Evolutionary conservation across 2,113 vertebrate species (phyloP), one percentile per base, ranked within the genome.

Genomic region (Myrmecobius fasciatus): DNA sequence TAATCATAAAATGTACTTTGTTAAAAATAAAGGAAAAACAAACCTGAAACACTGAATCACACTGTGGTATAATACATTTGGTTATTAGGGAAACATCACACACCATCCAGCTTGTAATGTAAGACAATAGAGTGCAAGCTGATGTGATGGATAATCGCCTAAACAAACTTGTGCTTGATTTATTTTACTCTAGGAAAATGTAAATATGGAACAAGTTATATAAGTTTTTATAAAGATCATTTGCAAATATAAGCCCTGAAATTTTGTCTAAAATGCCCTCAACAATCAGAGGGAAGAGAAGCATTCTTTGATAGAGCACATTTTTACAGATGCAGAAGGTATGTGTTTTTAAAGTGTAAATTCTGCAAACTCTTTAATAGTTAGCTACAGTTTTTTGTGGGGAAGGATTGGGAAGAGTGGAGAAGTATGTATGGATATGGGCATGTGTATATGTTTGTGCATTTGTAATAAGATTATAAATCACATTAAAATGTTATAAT

Each of bases 21-120:
- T 75, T 91, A 53, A 92, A 94, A 95, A 93, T 54, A 90, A 89
- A 93, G 67, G 22, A 83, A 95, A 92, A 12, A 88, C 14, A 93
- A 95, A 53, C 25, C 92, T 7, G 53, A 56, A 90, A 92, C 7
- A 96, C 93, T 52, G 92, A 91, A 94, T 96, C 95, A 94, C 88
- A 93, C 94, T 75, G 67, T 83, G n/a, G 36, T 6, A 83, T 92
- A 93, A 97, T 95, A 67, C 90, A 94, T 93, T 43, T 94, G 53
- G 8, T 48, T 47, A 92, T 51, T 75, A 52, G 96, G 89, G 11
- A 67, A 94, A 96, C 47, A 88, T 89, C 67, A 91, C 51, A 51
- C 91, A 83, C 48, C 25, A 53, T 92, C 26, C 51, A 48, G 52
- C 89, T 95, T 54, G 24, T 25, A 90, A 91, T 25, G 36, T 14